A percentile compares a stretch with the other conserved stretches of the same genome.
phyloP scores from a whole-genome alignment of 2,797 vertebrate genomes.

The Heliangelus exortis region DNA sequence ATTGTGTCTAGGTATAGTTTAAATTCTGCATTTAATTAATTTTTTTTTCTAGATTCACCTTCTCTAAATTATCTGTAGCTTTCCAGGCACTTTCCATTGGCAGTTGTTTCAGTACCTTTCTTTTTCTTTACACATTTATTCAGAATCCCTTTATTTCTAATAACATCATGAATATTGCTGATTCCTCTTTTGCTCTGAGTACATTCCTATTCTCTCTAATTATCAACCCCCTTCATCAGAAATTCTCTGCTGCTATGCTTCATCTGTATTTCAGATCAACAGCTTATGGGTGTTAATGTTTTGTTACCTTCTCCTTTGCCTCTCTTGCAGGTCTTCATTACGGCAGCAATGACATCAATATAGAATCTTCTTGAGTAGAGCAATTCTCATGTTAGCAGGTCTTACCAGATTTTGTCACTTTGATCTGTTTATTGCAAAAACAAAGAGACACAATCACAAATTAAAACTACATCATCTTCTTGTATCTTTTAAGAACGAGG shows the following conservation, averaged over 20 bases:
- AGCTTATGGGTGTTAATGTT: rapidly evolving
- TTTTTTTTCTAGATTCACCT: not conserved
- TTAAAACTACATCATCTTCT: not conserved
- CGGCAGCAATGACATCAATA: rapidly evolving
- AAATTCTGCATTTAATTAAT: not conserved
- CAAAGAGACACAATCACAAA: not conserved
- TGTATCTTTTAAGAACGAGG: not conserved
- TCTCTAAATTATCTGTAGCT: not conserved
- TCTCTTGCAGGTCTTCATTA: not conserved
- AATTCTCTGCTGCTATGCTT: not conserved
- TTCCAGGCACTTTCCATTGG: not conserved
- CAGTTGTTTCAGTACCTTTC: not conserved
- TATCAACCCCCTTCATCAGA: not conserved
- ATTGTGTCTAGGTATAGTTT: not conserved
- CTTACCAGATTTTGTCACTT: not conserved
- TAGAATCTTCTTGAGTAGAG: not conserved
- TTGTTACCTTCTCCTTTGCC: not conserved
- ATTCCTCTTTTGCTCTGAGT: not conserved
- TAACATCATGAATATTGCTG: not conserved
- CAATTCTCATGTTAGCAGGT: not conserved
- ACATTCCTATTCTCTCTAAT: not conserved
- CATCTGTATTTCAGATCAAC: not conserved
- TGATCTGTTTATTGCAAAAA: not conserved
- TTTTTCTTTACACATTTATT: not conserved
- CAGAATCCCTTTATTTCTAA: not conserved